phyloP scores from a whole-genome alignment of 2,888 invertebrate species.

The Melanostoma mellinum region DNA sequence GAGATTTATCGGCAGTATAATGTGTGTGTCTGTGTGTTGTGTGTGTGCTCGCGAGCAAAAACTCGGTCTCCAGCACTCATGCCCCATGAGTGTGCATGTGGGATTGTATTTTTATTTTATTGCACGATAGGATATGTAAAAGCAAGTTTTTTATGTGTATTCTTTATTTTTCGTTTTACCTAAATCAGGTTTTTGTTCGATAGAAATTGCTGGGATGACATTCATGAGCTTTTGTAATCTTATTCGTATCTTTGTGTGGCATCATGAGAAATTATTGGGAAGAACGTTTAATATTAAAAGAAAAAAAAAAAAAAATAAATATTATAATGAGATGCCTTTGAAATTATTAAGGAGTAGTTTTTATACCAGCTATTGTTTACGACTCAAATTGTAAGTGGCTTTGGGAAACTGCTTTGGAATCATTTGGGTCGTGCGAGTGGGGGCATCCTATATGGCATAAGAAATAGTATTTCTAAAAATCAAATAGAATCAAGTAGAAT shows the following conservation, averaged over 20 bases:
- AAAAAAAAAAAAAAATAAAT: not conserved
- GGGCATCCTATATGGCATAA: no score
- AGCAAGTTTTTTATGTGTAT: conserved; percentile 53
- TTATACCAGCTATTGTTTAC: no score
- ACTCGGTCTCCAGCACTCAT: not conserved
- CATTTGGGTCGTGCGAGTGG: no score
- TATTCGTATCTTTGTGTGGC: not conserved
- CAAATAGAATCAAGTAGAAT: no score
- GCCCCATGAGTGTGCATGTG: conserved; percentile 3
- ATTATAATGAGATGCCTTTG: conserved; percentile 13
- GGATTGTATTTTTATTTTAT: conserved; percentile 35
- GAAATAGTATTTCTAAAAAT: no score
- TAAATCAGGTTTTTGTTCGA: conserved; percentile 62
- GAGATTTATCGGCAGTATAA: conserved; percentile 66
- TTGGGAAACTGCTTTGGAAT: no score
- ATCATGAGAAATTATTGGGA: conserved; percentile 11
- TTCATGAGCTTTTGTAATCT: conserved; percentile 16
- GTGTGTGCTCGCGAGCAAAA: conserved; percentile 15
- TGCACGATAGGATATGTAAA: conserved; percentile 42
- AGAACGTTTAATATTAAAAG: conserved; percentile 21
- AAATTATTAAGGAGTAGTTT: no score
- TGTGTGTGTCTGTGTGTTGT: conserved; percentile 19
- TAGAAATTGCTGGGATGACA: conserved; percentile 30
- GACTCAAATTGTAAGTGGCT: no score
- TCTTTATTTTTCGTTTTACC: conserved; percentile 34